Evolutionary conservation across 1,140 invertebrate genomes (phyloP), one percentile per base, ranked within the genome.

Genomic region (Heliconius hermathena): DNA sequence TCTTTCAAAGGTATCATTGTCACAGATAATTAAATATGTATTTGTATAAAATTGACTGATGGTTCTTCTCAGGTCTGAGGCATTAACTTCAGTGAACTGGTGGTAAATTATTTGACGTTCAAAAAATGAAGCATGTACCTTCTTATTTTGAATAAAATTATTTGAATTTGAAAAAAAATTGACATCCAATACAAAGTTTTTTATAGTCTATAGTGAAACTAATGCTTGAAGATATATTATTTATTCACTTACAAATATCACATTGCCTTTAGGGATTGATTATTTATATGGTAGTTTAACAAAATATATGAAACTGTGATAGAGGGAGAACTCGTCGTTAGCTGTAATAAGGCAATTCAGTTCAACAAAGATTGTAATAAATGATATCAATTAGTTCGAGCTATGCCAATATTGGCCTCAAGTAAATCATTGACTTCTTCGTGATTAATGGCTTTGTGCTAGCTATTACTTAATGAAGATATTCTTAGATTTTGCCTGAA

Each of bases 311-410:
- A 66, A 66, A 66, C 26, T 66, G 60, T 29, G 22, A 29, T 66
- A 11, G 60, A 13, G 29, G 26, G 26, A 38, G 71, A n/a, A n/a
- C 71, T 33, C 71, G 38, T 72, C 71, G 71, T 72, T 72, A 72
- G 4, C 11, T 38, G 36, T 41, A n/a, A 41, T 72, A 72, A 72
- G n/a, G 71, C 57, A 76, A 66, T 66, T 76, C 49, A 41, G 52
- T 33, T 38, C 57, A 76, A 76, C 71, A 60, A 76, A 70, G 38
- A 76, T 76, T 76, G 74, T 70, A 22, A 76, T 36, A 70, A 76
- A 76, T 70, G 46, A 72, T 41, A 76, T 26, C 60, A 76, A 70
- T 76, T 76, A 66, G 38, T 60, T 52, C 22, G 60, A 76, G 36
- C 71, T 38, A 72, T 72, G 38, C 46, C 38, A 49, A 70, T 66